Base-by-base conservation (phyloP, 2,113 vertebrate species). In the Hepsetus odoe region DNA sequence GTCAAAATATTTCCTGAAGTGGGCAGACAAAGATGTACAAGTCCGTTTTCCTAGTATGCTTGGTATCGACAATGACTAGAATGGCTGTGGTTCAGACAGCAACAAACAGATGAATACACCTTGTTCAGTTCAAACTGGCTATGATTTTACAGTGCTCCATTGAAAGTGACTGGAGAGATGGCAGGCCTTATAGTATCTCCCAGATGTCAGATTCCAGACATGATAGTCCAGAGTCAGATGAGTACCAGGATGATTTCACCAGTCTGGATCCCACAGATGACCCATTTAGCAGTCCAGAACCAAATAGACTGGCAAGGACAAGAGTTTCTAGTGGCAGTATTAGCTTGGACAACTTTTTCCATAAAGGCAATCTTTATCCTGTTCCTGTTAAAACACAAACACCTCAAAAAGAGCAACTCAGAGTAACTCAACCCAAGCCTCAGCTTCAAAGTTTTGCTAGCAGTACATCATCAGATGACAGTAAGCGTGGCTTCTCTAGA, bases 181-280 rank as follows among this genome's bases (percentile, higher is more conserved):
- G 82, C 67, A 74, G 71, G 72, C 16, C 22, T 69, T 91, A 82
- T 76, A 80, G 74, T 78, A 86, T 82, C 24, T 86, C 88, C 71
- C 85, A 85, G 6, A 86, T 84, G 5, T 87, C 93, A 0, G 88
- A 89, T 74, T 92, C 91, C 74, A 90, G 92, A 0, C 0, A 85
- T 44, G 82, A 72, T 64, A 93, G 88, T 74, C 72, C 82, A 30
- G 87, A 92, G 61, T 83, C 84, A 40, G 87, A 65, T 0, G 87
- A 90, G 46, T 94, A 92, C 74, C 91, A 91, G 8, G 95, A 97
- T 85, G 95, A 96, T 84, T 95, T 95, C 80, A 92, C 80, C 72
- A 92, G 90, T 69, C 46, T 88, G 0, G 92, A 94, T 16, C 82
- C 88, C 33, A 91, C 55, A 0, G 89, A 87, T 40, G 86, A 88